A percentile compares a stretch with the other conserved stretches of the same genome.
Evolutionary conservation across 2,888 invertebrate genomes (phyloP).

Genomic region (Cacoxenus indagator): DNA sequence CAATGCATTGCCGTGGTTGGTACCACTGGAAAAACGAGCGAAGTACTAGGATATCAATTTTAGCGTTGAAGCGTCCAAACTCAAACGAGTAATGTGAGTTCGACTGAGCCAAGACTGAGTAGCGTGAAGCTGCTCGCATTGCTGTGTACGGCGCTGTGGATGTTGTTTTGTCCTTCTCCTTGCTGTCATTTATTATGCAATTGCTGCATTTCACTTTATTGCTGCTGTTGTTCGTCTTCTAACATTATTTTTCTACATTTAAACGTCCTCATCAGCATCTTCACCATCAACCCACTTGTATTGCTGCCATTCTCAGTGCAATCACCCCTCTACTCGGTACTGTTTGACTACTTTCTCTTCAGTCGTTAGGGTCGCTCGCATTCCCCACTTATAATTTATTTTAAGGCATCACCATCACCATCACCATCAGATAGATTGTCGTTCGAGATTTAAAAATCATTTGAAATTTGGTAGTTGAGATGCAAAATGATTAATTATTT

Average conservation of each 20-base stretch:
- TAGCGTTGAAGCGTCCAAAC: background rate
- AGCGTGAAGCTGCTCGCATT: background rate
- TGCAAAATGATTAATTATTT: constrained; percentile 19
- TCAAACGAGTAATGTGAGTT: background rate
- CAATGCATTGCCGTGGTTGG: background rate
- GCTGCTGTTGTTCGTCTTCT: too few relatives aligned
- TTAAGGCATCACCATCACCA: too few relatives aligned
- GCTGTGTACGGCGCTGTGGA: background rate
- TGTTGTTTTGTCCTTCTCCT: background rate
- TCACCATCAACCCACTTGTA: too few relatives aligned
- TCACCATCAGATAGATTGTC: constrained; percentile 51
- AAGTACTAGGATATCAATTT: constrained; percentile 56
- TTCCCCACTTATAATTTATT: constrained; percentile 42
- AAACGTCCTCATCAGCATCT: too few relatives aligned
- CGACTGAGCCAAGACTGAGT: background rate
- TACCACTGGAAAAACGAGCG: constrained; percentile 34
- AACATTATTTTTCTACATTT: too few relatives aligned
- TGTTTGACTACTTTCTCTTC: background rate
- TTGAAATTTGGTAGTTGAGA: constrained; percentile 30
- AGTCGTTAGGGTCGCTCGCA: background rate
- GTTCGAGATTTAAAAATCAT: constrained; percentile 46
- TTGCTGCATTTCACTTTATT: constrained; percentile 34
- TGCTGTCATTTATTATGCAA: constrained; percentile 54
- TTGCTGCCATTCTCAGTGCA: background rate
- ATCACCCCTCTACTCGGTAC: background rate